phyloP scores from a whole-genome alignment of 1,140 invertebrate genomes.

The Vollenhovia emeryi region DNA sequence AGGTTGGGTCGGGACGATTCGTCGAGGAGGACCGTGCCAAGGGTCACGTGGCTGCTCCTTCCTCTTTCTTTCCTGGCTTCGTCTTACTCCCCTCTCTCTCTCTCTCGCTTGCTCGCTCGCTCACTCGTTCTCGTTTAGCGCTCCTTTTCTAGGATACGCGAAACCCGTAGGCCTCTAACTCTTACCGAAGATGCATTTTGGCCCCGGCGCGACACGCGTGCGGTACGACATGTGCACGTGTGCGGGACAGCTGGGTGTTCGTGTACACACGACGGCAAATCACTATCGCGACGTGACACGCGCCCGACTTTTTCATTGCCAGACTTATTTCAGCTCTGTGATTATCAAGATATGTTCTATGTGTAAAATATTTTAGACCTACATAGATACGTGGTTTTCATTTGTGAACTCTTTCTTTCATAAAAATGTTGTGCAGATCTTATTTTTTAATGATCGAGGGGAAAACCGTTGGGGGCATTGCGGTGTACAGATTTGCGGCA shows the following conservation, averaged over 20 bases:
- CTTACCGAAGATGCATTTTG: constrained; percentile 65
- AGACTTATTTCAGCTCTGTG: constrained; percentile 71
- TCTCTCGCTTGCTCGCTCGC: no score
- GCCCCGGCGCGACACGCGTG: constrained; percentile 39
- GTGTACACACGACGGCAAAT: constrained; percentile 76
- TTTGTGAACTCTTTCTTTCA: not conserved
- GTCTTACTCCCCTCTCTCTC: constrained; percentile 26
- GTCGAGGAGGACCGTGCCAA: constrained; percentile 74
- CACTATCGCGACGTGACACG: constrained; percentile 78
- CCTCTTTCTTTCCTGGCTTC: constrained; percentile 28
- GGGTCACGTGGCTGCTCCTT: constrained; percentile 74
- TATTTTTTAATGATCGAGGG: no score
- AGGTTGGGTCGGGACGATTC: constrained; percentile 77
- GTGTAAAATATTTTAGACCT: not conserved
- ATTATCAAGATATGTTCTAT: not conserved
- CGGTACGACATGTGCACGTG: constrained; percentile 37
- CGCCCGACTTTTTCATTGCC: constrained; percentile 79
- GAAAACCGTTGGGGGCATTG: no score
- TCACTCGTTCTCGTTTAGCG: constrained; percentile 52
- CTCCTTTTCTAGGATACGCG: constrained; percentile 52
- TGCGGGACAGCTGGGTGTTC: not conserved
- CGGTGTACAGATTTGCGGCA: no score
- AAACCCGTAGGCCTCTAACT: constrained; percentile 71
- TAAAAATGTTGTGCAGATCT: not conserved
- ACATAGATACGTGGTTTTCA: not conserved